phyloP scores from a whole-genome alignment of 2,113 vertebrate species.

The Hoplias malabaricus region DNA sequence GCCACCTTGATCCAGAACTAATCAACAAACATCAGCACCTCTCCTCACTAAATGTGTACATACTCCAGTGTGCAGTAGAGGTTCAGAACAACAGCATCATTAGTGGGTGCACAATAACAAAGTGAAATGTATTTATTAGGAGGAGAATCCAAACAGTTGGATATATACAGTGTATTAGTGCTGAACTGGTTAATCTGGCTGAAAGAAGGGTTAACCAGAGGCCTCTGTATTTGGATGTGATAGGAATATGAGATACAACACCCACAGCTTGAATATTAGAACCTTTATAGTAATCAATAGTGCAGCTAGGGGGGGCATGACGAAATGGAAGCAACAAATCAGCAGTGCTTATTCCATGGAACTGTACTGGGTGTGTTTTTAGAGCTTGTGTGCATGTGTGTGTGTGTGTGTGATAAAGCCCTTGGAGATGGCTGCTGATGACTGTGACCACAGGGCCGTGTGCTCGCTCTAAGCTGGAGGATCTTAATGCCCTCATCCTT shows the following conservation, averaged over 20 bases:
- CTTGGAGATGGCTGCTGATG: constrained; percentile 69
- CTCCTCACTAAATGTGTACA: too few relatives aligned
- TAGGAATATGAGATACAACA: constrained; percentile 14
- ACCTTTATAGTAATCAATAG: constrained; percentile 44
- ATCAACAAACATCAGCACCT: too few relatives aligned
- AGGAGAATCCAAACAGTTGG: background rate
- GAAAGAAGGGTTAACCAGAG: background rate
- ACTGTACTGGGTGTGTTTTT: constrained; percentile 74
- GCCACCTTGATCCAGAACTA: too few relatives aligned
- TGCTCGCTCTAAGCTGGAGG: constrained; percentile 41
- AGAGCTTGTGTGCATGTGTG: constrained; percentile 62
- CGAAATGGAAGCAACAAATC: constrained; percentile 83
- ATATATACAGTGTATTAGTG: background rate
- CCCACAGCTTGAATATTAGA: constrained; percentile 30
- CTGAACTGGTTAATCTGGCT: background rate
- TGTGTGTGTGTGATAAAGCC: constrained; percentile 80
- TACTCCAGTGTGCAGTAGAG: too few relatives aligned
- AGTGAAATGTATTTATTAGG: too few relatives aligned
- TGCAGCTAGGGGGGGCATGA: constrained; percentile 54
- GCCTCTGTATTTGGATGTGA: constrained; percentile 3
- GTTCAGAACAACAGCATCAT: too few relatives aligned
- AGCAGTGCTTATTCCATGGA: constrained; percentile 73
- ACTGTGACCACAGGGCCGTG: constrained; percentile 47
- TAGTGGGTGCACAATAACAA: too few relatives aligned
- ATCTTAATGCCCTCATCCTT: constrained; percentile 52